phyloP scores from a whole-genome alignment of 2,888 invertebrate genomes.

The Xestoiulus laeticollis region DNA sequence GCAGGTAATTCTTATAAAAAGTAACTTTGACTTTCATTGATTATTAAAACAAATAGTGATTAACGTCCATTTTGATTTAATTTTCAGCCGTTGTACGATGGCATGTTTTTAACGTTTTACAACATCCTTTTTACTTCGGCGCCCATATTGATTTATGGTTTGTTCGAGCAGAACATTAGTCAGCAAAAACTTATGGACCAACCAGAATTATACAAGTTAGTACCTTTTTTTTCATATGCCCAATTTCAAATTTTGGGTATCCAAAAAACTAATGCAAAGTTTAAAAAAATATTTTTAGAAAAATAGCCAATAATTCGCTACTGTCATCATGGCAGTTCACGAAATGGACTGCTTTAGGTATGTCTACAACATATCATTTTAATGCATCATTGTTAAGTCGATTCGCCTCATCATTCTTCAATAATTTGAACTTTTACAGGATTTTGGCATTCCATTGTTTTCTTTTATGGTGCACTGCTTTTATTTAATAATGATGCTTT shows the following conservation, averaged over 20 bases:
- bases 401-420: not conserved
- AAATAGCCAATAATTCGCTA: constrained; percentile 68
- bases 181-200: constrained; percentile 69
- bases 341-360: constrained; percentile 70
- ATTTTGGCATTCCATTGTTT: constrained; percentile 73
- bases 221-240: constrained; percentile 61
- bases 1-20: constrained; percentile 61
- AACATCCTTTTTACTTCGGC: constrained; percentile 80
- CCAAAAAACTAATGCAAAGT: constrained; percentile 4
- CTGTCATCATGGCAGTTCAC: constrained; percentile 73
- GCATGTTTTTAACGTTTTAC: constrained; percentile 77
- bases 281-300: constrained; percentile 58
- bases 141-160: constrained; percentile 77
- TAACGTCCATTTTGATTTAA: not conserved
- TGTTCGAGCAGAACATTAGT: constrained; percentile 78
- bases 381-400: not conserved
- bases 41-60: constrained; percentile 6
- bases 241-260: not conserved
- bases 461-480: constrained; percentile 69
- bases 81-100: constrained; percentile 73
- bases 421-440: constrained; percentile 62
- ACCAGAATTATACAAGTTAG: constrained; percentile 75
- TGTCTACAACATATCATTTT: not conserved
- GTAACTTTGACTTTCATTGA: not conserved
- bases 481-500: constrained; percentile 53